phyloP scores from a whole-genome alignment of 2,888 invertebrate species.

The Mesoligia furuncula region DNA sequence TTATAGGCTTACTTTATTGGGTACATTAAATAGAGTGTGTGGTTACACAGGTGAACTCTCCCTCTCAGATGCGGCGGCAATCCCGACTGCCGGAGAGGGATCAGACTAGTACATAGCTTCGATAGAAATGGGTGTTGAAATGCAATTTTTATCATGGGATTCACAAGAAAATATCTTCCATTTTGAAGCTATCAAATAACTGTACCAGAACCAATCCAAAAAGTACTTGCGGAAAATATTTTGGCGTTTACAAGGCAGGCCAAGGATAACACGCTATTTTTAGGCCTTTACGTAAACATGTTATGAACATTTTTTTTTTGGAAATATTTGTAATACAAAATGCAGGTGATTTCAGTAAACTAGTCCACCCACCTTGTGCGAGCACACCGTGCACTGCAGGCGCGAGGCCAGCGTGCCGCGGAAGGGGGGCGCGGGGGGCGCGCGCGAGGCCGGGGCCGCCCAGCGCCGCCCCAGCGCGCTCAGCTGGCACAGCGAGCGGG shows the following conservation, averaged over 20 bases:
- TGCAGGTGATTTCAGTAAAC: not conserved
- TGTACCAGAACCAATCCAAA: not conserved
- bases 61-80: no score
- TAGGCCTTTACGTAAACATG: not conserved
- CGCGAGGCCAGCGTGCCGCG: conserved; percentile 86
- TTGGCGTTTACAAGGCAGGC: not conserved
- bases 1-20: not conserved
- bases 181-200: not conserved
- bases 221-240: not conserved
- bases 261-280: not conserved
- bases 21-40: not conserved
- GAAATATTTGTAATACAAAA: no score
- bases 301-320: no score
- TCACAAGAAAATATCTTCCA: not conserved
- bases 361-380: conserved; percentile 76
- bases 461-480: conserved; percentile 86
- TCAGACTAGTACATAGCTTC: not conserved
- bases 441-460: conserved; percentile 74
- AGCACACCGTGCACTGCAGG: conserved; percentile 86
- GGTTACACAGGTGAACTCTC: not conserved
- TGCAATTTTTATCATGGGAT: not conserved
- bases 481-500: conserved; percentile 88
- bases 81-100: not conserved
- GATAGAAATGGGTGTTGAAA: not conserved
- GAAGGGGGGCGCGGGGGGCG: conserved; percentile 85